Base-by-base conservation (phyloP, 2,888 invertebrate species). In the Netelia virgata region DNA sequence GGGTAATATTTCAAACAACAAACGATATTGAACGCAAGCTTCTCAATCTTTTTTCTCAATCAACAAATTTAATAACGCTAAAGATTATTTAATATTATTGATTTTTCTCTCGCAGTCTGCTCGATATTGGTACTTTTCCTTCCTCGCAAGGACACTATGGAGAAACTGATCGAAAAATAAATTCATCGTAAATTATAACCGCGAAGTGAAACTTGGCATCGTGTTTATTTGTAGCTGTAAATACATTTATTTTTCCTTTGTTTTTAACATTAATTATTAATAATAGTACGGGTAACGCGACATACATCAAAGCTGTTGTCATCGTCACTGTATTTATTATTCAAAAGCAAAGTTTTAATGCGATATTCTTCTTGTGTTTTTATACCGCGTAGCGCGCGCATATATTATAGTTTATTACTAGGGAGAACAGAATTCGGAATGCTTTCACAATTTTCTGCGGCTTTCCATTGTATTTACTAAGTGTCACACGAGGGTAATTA, bases 121-220 rank as follows among this genome's bases (percentile, higher is more conserved):
- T 91, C 92, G 11, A 43, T 90, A 8, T 63, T 92, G 59, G 88
- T 91, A 3, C 64, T 83, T 20, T 57, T 91, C 3, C 83, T 92
- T 23, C 91, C 92, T 0, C 82, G 83, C 3, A 84, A 81, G 18
- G 69, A 64, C 16, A 16, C 18, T 0, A 11, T 23, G 3, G 73
- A 77, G 20, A 77, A 84, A 28, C 20, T 47, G 14, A 10, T 23
- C 18, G 76, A 68, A 73, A 57, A 72, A 20, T 81, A 53, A 84
- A 14, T 10, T 3, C 64, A 10, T 10, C 63, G 53, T 55, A 8
- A 43, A 11, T 43, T 28, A 70, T 59, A 53, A 55, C 47, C 57
- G 57, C 16, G 8, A 55, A 63, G 57, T 47, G 43, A 63, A 68
- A 72, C 64, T 43, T 8, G 61, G 10, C 11, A 36, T 53, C 18